Evolutionary conservation across 2,797 vertebrate species (phyloP), one percentile per base, ranked within the genome.

Genomic region (Schizopygopsis malacanthus): DNA sequence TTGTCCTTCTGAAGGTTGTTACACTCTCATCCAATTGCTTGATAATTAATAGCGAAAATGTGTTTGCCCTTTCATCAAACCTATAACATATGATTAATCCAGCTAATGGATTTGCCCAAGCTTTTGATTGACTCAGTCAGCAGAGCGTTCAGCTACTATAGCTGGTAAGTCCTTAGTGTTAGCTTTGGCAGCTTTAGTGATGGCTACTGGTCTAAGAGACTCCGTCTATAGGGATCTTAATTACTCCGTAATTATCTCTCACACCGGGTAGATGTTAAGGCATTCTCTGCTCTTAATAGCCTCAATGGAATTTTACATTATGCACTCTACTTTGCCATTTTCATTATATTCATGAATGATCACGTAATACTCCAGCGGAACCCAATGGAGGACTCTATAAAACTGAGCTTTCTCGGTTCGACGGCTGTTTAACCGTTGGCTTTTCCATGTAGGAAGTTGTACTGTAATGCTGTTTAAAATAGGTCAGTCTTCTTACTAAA

Each of bases 51-150:
- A 76, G 71, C 22, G 39, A 84, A 89, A 86, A 88, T 85, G 69
- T 81, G 79, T 79, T 85, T 90, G 87, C 83, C 88, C 86, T 89
- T 91, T 93, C 90, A 88, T 89, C 54, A 89, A 88, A 88, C 87
- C 88, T 91, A 89, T 91, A 92, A 92, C 92, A 85, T 89, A 84
- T 88, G 91, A 95, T 93, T 93, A 92, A 94, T 95, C 91, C 90
- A 91, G 88, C 91, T 93, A 94, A 94, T 94, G 92, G 92, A 92
- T 93, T 93, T 91, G 92, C 92, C 89, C 90, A 91, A 92, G 91
- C 78, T 87, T 82, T 89, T 90, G 91, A 94, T 93, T 89, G 91
- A 92, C 91, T 94, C 92, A 91, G 90, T 94, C 91, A 93, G 91
- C 28, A 65, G 79, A 88, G 84, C 87, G 41, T 87, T 85, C 80